A percentile compares a stretch with the other conserved stretches of the same genome.
phyloP scores from a whole-genome alignment of 2,888 invertebrate genomes.

The Apotomis capreana region DNA sequence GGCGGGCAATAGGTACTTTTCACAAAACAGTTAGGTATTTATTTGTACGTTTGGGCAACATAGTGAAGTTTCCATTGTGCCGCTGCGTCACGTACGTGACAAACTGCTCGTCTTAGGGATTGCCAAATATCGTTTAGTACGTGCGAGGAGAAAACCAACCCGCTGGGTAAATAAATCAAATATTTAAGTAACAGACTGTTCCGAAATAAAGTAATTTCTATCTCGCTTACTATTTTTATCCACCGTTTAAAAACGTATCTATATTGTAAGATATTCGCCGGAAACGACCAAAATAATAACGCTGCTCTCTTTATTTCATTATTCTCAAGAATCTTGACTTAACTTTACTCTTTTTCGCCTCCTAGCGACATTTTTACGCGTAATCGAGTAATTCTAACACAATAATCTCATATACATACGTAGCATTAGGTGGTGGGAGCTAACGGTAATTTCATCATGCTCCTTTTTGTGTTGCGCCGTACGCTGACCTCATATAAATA shows the following conservation, averaged over 20 bases:
- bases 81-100: constrained; percentile 81
- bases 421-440: constrained; percentile 69
- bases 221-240: constrained; percentile 57
- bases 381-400: constrained; percentile 57
- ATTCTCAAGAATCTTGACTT: constrained; percentile 11
- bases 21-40: constrained; percentile 73
- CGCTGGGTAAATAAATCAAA: constrained; percentile 81
- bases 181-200: constrained; percentile 77
- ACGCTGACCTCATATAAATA: constrained; percentile 81
- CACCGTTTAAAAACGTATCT: constrained; percentile 48
- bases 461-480: constrained; percentile 73
- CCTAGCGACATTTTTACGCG: constrained; percentile 32
- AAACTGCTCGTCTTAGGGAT: constrained; percentile 82
- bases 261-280: background rate
- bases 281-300: constrained; percentile 13
- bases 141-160: constrained; percentile 80
- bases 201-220: constrained; percentile 66
- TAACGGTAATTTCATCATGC: constrained; percentile 78
- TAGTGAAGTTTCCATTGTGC: constrained; percentile 78
- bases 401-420: constrained; percentile 71
- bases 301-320: constrained; percentile 6
- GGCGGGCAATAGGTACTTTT: constrained; percentile 48
- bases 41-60: constrained; percentile 76
- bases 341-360: constrained; percentile 13
- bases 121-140: constrained; percentile 84